phyloP scores from a whole-genome alignment of 2,113 vertebrate genomes.

The Phyllopteryx taeniolatus region DNA sequence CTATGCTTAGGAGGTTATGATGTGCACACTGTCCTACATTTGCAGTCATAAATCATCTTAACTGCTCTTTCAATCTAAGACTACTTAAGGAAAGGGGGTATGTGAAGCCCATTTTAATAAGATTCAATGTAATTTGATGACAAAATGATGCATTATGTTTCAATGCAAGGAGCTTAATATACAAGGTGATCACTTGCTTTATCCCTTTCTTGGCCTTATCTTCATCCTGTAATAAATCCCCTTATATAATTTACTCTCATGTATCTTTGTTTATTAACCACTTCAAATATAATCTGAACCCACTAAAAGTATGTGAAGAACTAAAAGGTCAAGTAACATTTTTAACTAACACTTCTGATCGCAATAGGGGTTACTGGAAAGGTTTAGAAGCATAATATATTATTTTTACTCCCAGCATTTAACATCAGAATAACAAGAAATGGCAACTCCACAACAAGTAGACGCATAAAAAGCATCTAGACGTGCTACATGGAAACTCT shows the following conservation, averaged over 20 bases:
- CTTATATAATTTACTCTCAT: background rate
- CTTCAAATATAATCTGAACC: background rate
- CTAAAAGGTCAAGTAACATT: background rate
- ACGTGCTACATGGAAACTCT: slow-evolving; percentile 62
- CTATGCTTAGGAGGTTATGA: too few species aligned
- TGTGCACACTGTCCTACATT: too few species aligned
- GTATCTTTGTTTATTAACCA: background rate
- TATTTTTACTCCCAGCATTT: background rate
- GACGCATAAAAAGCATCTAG: slow-evolving; percentile 50
- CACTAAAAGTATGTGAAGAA: background rate
- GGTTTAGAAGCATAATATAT: background rate
- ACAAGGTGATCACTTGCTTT: background rate
- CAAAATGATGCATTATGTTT: background rate
- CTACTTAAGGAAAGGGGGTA: background rate
- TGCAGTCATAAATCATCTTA: background rate
- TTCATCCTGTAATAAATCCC: background rate
- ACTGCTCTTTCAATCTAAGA: background rate
- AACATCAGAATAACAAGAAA: background rate
- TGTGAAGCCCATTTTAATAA: background rate
- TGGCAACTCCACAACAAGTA: slow-evolving; percentile 46
- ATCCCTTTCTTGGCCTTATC: background rate
- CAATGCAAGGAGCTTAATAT: background rate
- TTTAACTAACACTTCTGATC: background rate
- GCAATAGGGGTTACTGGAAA: background rate
- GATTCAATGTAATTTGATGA: background rate